phyloP scores from a whole-genome alignment of 2,797 vertebrate genomes.

The Parambassis ranga region DNA sequence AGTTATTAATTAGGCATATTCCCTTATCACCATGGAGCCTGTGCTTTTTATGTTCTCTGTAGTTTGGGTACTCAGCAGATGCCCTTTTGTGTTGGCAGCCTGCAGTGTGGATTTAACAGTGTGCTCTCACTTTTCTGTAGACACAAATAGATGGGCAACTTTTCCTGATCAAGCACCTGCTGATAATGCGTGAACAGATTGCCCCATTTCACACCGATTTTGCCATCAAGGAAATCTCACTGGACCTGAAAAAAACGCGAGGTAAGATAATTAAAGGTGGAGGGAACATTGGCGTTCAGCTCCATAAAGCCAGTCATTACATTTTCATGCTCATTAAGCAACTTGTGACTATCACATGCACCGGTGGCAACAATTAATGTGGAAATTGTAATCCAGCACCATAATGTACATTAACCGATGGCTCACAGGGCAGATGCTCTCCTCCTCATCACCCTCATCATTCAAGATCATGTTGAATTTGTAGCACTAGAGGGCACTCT shows the following conservation, averaged over 20 bases:
- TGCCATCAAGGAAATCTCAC: conserved; percentile 99
- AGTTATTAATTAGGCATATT: conserved; percentile 66
- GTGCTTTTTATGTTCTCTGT: conserved; percentile 46
- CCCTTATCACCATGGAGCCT: conserved; percentile 49
- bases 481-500: conserved; percentile 78
- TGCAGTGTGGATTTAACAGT: conserved; percentile 63
- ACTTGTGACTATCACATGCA: conserved; percentile 75
- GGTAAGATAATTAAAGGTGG: conserved; percentile 85
- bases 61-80: conserved; percentile 58
- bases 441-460: conserved; percentile 43
- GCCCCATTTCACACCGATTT: conserved; percentile 99
- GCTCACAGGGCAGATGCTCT: conserved; percentile 64
- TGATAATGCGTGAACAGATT: conserved; percentile 99
- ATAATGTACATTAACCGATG: conserved; percentile 73
- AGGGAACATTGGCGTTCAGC: conserved; percentile 69
- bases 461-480: conserved; percentile 54
- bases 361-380: conserved; percentile 76
- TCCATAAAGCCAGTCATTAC: conserved; percentile 77
- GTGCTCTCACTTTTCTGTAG: conserved; percentile 82
- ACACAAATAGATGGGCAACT: conserved; percentile 95
- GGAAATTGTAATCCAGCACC: conserved; percentile 74
- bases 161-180: conserved; percentile 99
- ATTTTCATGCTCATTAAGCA: conserved; percentile 75
- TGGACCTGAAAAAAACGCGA: conserved; percentile 99
- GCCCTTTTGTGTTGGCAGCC: conserved; percentile 65